Base-by-base conservation (phyloP, 2,888 invertebrate species). In the Cerastis leucographa region DNA sequence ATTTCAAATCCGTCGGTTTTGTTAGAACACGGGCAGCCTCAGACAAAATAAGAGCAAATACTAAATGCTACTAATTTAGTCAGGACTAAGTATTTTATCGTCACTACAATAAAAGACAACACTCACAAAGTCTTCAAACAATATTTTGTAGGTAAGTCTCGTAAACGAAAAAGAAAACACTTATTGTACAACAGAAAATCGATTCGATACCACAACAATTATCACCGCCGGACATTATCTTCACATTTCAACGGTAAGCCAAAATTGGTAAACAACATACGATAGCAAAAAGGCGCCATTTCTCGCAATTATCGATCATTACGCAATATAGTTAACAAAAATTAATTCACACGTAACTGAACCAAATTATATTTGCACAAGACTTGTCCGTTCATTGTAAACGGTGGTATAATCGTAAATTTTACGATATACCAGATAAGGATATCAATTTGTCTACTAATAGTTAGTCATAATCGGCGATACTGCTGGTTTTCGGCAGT, bases 391-490 rank as follows among this genome's bases (percentile, higher is more conserved):
- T 88, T 89, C 87, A 93, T 94, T 94, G 93, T 92, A 85, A 87
- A 88, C 86, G 85, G 88, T 89, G 91, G 91, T 88, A 85, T 92
- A 91, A 91, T 94, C 94, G 91, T 95, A 94, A 94, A 94, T 90
- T 95, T 95, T 95, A 95, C 91, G 94, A 95, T 93, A 92, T 84
- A 86, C 74, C 59, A 85, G 95, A 95, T 95, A 95, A 92, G 87
- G 89, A 88, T 94, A 95, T 94, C 94, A 95, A 94, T 94, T 94
- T 94, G 94, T 93, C 91, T 92, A 90, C 90, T 93, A 93, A 92
- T 93, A 91, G 92, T 91, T 84, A 82, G 80, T 85, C 77, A 89
- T 93, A 92, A 94, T 94, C 93, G 88, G 78, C 79, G 94, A 94
- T 95, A 94, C 90, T 87, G 86, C 68, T 86, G 88, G 89, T 87